These are phyloP conservation scores for Sminthurides aquaticus DNA, from an alignment of 2,888 invertebrate species.

Conservation along the genomic window DNA sequence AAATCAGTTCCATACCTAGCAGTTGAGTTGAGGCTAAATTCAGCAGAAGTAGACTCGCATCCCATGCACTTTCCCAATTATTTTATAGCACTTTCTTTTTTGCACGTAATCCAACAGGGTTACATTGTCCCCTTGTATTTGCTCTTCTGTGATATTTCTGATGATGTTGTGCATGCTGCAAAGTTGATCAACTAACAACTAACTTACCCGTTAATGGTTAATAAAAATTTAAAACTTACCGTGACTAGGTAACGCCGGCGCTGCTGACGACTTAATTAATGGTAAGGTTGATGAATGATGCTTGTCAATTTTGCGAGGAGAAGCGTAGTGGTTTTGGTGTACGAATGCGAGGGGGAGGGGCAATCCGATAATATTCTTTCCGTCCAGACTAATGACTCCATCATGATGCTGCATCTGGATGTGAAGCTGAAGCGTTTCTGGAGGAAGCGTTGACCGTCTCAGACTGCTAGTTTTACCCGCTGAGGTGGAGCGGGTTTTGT, in stretches of 20 bases:
- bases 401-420: conserved; percentile 19
- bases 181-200: no score
- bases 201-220: no score
- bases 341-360: conserved; percentile 15
- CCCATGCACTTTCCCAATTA: no score
- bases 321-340: conserved; percentile 14
- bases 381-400: conserved; percentile 20
- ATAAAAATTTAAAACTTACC: no score
- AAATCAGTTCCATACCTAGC: no score
- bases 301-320: conserved; percentile 23
- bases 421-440: conserved; percentile 25
- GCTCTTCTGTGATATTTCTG: no score
- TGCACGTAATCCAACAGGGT: no score
- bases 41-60: no score
- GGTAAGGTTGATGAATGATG: conserved; percentile 22
- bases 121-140: no score
- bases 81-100: no score
- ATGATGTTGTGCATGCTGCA: no score
- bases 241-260: conserved; percentile 22
- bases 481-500: conserved; percentile 10
- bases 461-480: conserved; percentile 14
- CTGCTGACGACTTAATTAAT: conserved; percentile 19
- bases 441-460: conserved; percentile 29
- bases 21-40: no score
- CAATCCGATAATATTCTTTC: conserved; percentile 22